These are phyloP conservation scores for Psilopsiagon aymara DNA, from an alignment of 2,113 vertebrate species.

Conservation along the genomic window DNA sequence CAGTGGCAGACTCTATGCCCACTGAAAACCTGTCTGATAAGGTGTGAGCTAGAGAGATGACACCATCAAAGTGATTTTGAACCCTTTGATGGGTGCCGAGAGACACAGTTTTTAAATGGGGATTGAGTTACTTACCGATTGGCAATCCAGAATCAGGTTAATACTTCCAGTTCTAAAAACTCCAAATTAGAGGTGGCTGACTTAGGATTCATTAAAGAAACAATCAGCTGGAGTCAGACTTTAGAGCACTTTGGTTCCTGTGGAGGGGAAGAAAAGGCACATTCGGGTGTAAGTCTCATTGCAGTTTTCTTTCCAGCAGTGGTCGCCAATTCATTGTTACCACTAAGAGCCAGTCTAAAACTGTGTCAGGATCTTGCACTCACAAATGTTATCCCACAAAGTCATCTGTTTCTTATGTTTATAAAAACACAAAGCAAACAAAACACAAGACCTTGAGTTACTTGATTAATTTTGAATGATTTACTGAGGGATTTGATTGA, in stretches of 20 bases:
- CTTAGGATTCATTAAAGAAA: conserved; percentile 54
- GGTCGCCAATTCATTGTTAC: background rate
- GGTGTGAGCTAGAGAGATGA: background rate
- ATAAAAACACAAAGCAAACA: background rate
- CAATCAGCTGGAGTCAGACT: conserved; percentile 19
- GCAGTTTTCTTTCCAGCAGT: background rate
- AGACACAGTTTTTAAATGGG: conserved; percentile 18
- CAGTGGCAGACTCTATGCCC: background rate
- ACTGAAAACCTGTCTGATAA: conserved; percentile 13
- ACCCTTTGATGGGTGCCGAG: conserved; percentile 14
- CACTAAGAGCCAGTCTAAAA: background rate
- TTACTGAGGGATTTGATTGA: background rate
- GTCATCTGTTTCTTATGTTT: background rate
- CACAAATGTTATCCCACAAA: background rate
- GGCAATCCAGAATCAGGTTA: conserved; percentile 50
- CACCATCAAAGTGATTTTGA: conserved; percentile 52
- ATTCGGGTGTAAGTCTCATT: background rate
- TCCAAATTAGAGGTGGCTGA: conserved; percentile 28
- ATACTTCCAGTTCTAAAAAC: conserved; percentile 38
- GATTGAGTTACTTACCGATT: conserved; percentile 50
- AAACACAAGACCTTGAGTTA: background rate
- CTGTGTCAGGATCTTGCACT: background rate
- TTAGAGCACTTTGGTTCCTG: background rate
- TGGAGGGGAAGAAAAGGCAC: background rate
- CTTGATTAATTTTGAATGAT: background rate